A percentile compares a stretch with the other conserved stretches of the same genome.
These are phyloP conservation scores for Octomys mimax DNA, from an alignment of 2,797 vertebrate genomes.

Conservation along the genomic window DNA sequence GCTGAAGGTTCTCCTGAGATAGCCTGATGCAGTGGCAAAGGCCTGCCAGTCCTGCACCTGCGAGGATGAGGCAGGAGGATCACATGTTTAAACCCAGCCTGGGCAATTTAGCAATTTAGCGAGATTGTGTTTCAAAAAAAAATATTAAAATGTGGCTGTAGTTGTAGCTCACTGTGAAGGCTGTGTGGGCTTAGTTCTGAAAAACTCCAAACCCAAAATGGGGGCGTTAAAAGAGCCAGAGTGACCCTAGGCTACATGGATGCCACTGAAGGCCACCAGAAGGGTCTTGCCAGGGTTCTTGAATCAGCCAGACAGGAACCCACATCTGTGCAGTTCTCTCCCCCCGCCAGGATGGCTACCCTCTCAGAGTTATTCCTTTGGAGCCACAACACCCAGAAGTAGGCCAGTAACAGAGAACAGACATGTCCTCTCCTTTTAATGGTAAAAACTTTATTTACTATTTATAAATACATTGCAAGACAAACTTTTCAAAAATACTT, in stretches of 20 bases:
- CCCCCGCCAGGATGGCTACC: too few relatives aligned
- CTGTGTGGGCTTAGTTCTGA: background rate
- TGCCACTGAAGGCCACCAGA: background rate
- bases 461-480: conserved; percentile 80
- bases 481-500: conserved; percentile 80
- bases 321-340: background rate
- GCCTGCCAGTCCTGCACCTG: background rate
- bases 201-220: too few relatives aligned
- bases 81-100: background rate
- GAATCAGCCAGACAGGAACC: background rate
- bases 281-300: background rate
- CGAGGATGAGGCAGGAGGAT: background rate
- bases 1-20: too few relatives aligned
- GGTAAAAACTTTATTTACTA: conserved; percentile 79
- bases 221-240: background rate
- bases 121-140: background rate
- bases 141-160: background rate
- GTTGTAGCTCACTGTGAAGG: background rate
- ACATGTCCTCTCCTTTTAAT: conserved; percentile 17
- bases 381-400: background rate
- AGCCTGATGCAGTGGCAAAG: fast-evolving
- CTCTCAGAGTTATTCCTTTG: background rate
- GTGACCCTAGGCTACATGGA: fast-evolving
- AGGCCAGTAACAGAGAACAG: background rate
- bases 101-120: background rate